Percentiles rank a stretch among this genome's conserved stretches.
phyloP scores from a whole-genome alignment of 1,140 invertebrate species.

The Drosophila bocqueti region DNA sequence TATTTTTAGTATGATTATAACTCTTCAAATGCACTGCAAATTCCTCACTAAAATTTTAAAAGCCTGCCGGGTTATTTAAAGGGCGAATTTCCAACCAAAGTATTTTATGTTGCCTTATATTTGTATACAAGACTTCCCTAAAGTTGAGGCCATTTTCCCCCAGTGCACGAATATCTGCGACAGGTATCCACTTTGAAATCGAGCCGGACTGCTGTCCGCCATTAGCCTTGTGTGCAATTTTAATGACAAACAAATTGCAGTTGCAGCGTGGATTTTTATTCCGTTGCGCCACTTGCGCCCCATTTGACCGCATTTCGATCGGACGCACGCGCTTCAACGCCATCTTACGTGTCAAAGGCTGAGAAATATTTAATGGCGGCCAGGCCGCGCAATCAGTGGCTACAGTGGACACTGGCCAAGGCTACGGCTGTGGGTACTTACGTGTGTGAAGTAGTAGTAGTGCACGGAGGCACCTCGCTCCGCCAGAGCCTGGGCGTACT shows the following conservation, averaged over 20 bases:
- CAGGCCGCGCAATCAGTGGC: slow-evolving; percentile 11
- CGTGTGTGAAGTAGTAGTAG: slow-evolving; percentile 97
- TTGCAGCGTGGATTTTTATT: slow-evolving; percentile 31
- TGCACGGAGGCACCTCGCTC: slow-evolving; percentile 93
- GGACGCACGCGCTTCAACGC: slow-evolving; percentile 67
- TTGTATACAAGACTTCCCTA: neutral
- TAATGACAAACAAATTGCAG: slow-evolving; percentile 82
- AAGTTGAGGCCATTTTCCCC: neutral
- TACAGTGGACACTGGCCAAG: slow-evolving; percentile 4
- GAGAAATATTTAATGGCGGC: slow-evolving; percentile 72
- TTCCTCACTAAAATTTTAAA: neutral
- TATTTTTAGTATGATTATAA: neutral
- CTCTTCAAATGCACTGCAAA: no score
- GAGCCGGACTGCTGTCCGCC: slow-evolving; percentile 45
- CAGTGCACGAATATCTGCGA: slow-evolving; percentile 17
- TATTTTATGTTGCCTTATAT: neutral
- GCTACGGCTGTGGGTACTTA: slow-evolving; percentile 86
- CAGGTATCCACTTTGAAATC: slow-evolving; percentile 38
- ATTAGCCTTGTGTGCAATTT: slow-evolving; percentile 83
- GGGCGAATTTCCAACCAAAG: neutral
- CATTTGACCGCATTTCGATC: slow-evolving; percentile 80
- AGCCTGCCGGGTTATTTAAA: neutral
- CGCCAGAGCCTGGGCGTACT: slow-evolving; percentile 94
- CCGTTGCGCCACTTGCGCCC: slow-evolving; percentile 47
- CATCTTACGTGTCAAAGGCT: slow-evolving; percentile 74